Evolutionary conservation across 2,113 vertebrate genomes (phyloP), one percentile per base, ranked within the genome.

Genomic region (Myotis brandtii): DNA sequence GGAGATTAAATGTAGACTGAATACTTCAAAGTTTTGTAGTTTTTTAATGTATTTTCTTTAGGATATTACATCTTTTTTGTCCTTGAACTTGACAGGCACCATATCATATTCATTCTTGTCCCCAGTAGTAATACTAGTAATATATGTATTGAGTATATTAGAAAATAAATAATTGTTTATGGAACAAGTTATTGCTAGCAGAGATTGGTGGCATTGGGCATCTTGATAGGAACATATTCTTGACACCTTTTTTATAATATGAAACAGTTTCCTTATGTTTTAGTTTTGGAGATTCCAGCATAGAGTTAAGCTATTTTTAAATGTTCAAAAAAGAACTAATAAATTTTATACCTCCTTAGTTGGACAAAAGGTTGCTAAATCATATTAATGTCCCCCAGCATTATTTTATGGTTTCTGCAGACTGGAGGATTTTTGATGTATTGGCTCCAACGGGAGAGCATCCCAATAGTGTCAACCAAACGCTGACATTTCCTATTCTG

Each of bases 311-410:
- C 34, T 91, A 34, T 83, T 91, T 76, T 46, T 82, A 91, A 93
- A 72, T 37, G 13, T 73, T 92, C 8, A 52, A 52, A 94, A n/a
- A 89, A 43, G 3, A 80, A 34, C 9, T 56, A 52, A 77, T 92
- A 56, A 6, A 75, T 64, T 83, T 59, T 37, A 18, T 84, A 48
- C 82, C 72, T 95, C 54, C 72, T 95, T 12, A 85, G 34, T 13
- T 82, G 66, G 21, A 67, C 54, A 87, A 46, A 93, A 77, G 92
- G 46, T 92, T 92, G 73, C 27, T 52, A 91, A 93, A 93, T 52
- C 23, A 50, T 1, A 1, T 77, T 92, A 43, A 69, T 82, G 90
- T 95, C 16, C 64, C 23, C 25, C 13, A 86, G 67, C 23, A 73
- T 73, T 82, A 72, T 62, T 56, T 89, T 89, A 54, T 73, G 32